A percentile compares a stretch with the other conserved stretches of the same genome.
phyloP scores from a whole-genome alignment of 2,113 vertebrate species.

The Gopherus evgoodei region DNA sequence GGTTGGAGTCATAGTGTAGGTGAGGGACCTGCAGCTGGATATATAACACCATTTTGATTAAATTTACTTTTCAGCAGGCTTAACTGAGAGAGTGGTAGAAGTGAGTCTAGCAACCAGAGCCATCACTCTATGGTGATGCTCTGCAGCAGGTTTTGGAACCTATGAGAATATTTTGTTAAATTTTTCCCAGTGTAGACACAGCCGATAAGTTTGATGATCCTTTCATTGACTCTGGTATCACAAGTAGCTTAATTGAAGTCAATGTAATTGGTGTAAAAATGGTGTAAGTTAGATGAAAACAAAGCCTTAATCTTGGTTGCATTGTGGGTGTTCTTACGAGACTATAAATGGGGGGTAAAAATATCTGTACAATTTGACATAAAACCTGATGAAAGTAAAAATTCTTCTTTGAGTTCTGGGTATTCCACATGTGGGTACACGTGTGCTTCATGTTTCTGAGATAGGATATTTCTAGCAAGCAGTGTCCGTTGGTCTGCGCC shows the following conservation, averaged over 20 bases:
- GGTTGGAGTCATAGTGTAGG: not conserved
- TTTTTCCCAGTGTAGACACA: not conserved
- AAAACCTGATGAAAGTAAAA: not conserved
- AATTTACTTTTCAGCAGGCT: not conserved
- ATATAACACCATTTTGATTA: not conserved
- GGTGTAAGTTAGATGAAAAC: not conserved
- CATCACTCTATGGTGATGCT: not conserved
- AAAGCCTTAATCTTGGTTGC: not conserved
- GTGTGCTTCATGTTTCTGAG: not conserved
- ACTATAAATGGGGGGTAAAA: not conserved
- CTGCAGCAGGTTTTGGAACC: not conserved
- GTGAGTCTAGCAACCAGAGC: not conserved
- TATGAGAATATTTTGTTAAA: not conserved
- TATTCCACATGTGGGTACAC: not conserved
- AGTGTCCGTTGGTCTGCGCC: not conserved
- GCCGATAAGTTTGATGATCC: not conserved
- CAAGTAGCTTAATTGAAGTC: not conserved
- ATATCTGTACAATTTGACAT: not conserved
- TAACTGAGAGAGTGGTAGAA: not conserved
- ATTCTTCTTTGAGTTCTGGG: not conserved
- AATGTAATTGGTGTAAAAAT: not conserved
- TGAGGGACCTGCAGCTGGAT: not conserved
- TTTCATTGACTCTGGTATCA: not conserved
- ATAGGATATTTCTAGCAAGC: not conserved
- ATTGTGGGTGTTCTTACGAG: rapidly evolving